Evolutionary conservation across 2,797 vertebrate genomes (phyloP).

Genomic region (Helostoma temminkii): DNA sequence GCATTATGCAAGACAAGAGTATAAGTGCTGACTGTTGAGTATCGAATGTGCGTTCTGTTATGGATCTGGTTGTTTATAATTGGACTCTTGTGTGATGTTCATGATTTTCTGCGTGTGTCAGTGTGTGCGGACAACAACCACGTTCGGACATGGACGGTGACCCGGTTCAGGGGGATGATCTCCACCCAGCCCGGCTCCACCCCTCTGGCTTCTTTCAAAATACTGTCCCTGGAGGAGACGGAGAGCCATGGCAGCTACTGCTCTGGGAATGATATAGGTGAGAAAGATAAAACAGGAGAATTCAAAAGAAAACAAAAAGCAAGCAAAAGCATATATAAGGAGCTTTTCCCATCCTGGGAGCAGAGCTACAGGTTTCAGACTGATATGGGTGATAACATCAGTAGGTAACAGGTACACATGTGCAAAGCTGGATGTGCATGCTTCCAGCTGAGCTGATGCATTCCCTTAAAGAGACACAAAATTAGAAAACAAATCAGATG

Average conservation of each 20-base stretch:
- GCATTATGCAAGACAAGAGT: too few relatives aligned
- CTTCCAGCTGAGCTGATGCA: background rate
- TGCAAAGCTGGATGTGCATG: background rate
- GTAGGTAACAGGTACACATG: background rate
- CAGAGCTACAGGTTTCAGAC: background rate
- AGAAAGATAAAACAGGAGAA: constrained; percentile 34
- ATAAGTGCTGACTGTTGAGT: constrained; percentile 35
- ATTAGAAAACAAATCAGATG: too few relatives aligned
- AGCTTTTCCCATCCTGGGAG: background rate
- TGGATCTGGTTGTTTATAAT: background rate
- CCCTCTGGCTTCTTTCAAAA: constrained; percentile 97
- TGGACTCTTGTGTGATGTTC: background rate
- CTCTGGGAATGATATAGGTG: constrained; percentile 97
- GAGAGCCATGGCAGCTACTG: constrained; percentile 96
- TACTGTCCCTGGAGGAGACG: constrained; percentile 95
- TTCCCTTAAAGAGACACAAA: too few relatives aligned
- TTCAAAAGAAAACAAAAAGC: background rate
- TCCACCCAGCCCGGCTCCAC: constrained; percentile 99
- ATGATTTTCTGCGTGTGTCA: constrained; percentile 58
- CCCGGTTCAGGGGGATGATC: constrained; percentile 98
- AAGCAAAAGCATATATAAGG: background rate
- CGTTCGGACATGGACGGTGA: constrained; percentile 97
- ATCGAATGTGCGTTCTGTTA: background rate
- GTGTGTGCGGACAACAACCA: constrained; percentile 99
- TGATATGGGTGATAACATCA: background rate